phyloP scores from a whole-genome alignment of 2,113 vertebrate genomes.

The Pteruthius melanotis region DNA sequence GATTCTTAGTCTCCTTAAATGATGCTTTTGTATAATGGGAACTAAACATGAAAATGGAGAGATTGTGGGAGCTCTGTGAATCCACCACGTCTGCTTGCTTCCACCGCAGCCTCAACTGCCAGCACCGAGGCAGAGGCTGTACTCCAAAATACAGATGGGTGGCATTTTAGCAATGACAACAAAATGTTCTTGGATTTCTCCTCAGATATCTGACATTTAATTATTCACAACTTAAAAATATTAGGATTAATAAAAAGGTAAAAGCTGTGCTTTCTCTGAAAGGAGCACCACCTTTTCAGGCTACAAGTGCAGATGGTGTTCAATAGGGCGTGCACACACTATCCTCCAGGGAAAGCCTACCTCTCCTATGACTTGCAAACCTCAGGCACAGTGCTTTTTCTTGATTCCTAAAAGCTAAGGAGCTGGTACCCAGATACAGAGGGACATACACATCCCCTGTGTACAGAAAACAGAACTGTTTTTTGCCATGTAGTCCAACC shows the following conservation, averaged over 20 bases:
- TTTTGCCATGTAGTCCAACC: neutral
- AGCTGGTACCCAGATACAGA: neutral
- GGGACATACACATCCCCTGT: neutral
- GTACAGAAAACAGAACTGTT: neutral
- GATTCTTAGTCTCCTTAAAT: neutral
- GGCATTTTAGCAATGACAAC: neutral
- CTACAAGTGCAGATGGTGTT: neutral
- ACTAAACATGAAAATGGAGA: neutral
- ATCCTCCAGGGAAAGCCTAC: neutral
- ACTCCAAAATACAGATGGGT: neutral
- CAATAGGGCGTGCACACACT: rapidly evolving
- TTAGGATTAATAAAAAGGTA: neutral
- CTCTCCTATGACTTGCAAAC: neutral
- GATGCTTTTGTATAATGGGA: neutral
- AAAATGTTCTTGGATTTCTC: neutral
- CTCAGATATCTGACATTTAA: neutral
- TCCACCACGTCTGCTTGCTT: neutral
- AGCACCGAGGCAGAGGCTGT: neutral
- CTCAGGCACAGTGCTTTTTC: neutral
- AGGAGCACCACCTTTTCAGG: neutral
- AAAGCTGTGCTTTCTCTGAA: neutral
- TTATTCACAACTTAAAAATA: neutral
- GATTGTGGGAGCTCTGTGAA: neutral
- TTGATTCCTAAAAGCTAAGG: neutral
- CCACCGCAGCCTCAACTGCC: neutral